Base-by-base conservation (phyloP, 2,888 invertebrate genomes). In the Criorhina ranunculi region DNA sequence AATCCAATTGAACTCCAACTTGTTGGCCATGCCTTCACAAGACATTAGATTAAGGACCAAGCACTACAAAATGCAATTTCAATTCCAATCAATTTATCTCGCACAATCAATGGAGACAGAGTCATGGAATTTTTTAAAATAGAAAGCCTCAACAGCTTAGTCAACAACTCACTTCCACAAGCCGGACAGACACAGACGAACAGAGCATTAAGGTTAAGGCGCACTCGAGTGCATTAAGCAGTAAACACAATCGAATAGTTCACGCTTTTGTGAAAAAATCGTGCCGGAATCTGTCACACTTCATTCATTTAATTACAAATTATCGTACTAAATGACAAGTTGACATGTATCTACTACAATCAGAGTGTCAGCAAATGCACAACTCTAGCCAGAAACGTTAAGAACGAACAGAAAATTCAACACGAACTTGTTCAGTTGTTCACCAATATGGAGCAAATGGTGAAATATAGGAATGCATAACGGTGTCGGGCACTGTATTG, bases 241-340 rank as follows among this genome's bases (percentile, higher is more conserved):
- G 33, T 17, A 62, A 35, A 29, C 66, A 62, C 73, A 46, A 62
- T 78, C 79, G n/a, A 57, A 78, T 59, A 75, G 83, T 80, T 85
- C 80, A 85, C 69, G 85, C 57, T 80, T n/a, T 80, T 44, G 15
- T n/a, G 19, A 59, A 76, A 59, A 76, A 83, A 85, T 80, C 85
- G 85, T 85, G 85, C 85, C 75, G 75, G 80, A 79, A 80, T 85
- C 75, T 70, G 69, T 75, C 75, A 80, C n/a, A 73, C 69, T 73
- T 78, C 72, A 42, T 73, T 72, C 53, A 77, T 72, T 77, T 78
- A 83, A 70, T 80, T 85, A 42, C 62, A 83, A 62, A 59, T 55
- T 67, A 78, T 73, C 66, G 67, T 44, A 62, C 17, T 40, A 69
- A 80, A 24, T 80, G 80, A 80, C 80, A 85, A 72, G 85, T 80